Evolutionary conservation across 2,797 vertebrate genomes (phyloP).

Genomic region (Acipenser transmontanus): DNA sequence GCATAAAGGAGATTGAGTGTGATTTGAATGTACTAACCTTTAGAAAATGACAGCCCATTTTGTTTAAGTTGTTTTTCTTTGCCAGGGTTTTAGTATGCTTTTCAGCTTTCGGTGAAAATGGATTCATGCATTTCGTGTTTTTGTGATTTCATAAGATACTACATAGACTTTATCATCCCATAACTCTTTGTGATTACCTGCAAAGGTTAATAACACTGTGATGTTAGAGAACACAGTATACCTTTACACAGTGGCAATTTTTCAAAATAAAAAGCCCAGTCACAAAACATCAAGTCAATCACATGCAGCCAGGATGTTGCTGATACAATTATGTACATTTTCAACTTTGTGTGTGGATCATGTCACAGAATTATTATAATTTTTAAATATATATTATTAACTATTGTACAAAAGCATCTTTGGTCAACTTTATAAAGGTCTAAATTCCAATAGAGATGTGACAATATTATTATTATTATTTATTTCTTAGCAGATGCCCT

Average conservation of each 20-base stretch:
- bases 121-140: constrained; percentile 15
- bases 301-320: too few relatives aligned
- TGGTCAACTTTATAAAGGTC: too few relatives aligned
- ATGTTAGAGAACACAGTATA: constrained; percentile 9
- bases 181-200: constrained; percentile 12
- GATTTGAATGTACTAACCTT: constrained; percentile 16
- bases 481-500: too few relatives aligned
- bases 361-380: too few relatives aligned
- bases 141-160: constrained; percentile 15
- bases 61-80: constrained; percentile 14
- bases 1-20: constrained; percentile 8
- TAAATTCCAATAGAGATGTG: too few relatives aligned
- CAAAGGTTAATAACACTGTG: constrained; percentile 9
- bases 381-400: too few relatives aligned
- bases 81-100: not conserved
- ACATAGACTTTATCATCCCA: not conserved
- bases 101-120: constrained; percentile 5
- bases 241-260: not conserved
- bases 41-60: constrained; percentile 11
- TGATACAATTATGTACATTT: too few relatives aligned
- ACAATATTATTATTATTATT: too few relatives aligned
- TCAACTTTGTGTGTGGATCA: too few relatives aligned
- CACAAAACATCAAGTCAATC: too few relatives aligned
- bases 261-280: too few relatives aligned
- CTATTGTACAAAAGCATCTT: too few relatives aligned